Conservation (phyloP, 1,140 invertebrate species). For the Hyposmocoma kahamanoa region DNA sequence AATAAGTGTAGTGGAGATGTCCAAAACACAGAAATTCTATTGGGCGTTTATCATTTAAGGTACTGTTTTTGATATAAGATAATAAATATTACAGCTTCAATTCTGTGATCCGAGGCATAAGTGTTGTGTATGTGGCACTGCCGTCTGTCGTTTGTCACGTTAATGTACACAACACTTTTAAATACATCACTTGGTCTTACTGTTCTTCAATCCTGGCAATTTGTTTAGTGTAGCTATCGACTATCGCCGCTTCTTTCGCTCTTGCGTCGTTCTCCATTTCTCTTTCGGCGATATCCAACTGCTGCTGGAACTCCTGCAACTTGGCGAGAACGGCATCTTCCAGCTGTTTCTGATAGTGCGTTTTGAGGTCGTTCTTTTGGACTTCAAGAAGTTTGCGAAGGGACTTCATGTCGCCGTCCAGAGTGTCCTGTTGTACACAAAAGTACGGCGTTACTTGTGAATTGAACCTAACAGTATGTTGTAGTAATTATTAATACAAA, state of each 20-base stretch:
- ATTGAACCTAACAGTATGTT: too few relatives aligned
- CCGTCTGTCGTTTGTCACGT: too few relatives aligned
- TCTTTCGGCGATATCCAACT: slow-evolving; percentile 80
- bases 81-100: too few relatives aligned
- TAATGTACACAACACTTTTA: too few relatives aligned
- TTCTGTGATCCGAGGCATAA: too few relatives aligned
- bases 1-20: too few relatives aligned
- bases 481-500: too few relatives aligned
- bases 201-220: slow-evolving; percentile 83
- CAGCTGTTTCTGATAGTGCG: slow-evolving; percentile 86
- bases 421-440: slow-evolving; percentile 70
- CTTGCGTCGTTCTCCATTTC: slow-evolving; percentile 78
- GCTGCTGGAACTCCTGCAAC: slow-evolving; percentile 83
- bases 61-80: too few relatives aligned
- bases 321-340: slow-evolving; percentile 84
- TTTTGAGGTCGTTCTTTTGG: slow-evolving; percentile 79
- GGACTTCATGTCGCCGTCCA: slow-evolving; percentile 74
- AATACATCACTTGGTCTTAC: slow-evolving; percentile 72
- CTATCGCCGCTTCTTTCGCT: slow-evolving; percentile 78
- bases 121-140: too few relatives aligned
- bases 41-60: too few relatives aligned
- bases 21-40: too few relatives aligned
- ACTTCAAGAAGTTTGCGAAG: slow-evolving; percentile 76
- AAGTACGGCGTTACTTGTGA: too few relatives aligned
- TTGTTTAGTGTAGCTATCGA: slow-evolving; percentile 81